These are phyloP conservation scores for Rotaria magnacalcarata DNA, from an alignment of 2,888 invertebrate genomes.

Conservation along the genomic window DNA sequence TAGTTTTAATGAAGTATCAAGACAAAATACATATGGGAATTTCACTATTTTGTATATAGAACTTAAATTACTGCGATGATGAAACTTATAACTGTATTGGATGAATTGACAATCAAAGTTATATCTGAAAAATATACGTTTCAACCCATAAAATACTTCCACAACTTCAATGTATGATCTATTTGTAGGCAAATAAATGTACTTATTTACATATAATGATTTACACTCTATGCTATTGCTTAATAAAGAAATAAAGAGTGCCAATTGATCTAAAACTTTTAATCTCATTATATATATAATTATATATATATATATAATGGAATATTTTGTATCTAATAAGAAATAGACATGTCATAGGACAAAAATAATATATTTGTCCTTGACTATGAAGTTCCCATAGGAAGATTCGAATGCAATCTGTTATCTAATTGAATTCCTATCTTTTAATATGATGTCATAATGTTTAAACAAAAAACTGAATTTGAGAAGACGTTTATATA, in stretches of 20 bases:
- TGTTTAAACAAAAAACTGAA: no score
- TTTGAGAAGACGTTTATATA: no score
- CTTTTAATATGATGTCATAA: no score
- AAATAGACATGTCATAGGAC: background rate
- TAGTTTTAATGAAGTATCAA: background rate
- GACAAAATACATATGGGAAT: background rate
- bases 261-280: accelerated
- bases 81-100: background rate
- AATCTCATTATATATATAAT: no score
- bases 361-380: no score
- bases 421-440: no score
- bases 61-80: background rate
- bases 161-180: background rate
- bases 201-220: background rate
- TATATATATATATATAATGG: background rate
- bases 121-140: background rate
- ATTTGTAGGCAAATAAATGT: background rate
- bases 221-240: background rate
- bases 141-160: background rate
- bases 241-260: background rate
- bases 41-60: background rate
- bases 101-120: background rate
- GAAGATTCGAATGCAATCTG: no score
- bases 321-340: background rate
- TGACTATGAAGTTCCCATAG: no score